phyloP scores from a whole-genome alignment of 2,888 invertebrate genomes.

The Acanthosepion lycidas region DNA sequence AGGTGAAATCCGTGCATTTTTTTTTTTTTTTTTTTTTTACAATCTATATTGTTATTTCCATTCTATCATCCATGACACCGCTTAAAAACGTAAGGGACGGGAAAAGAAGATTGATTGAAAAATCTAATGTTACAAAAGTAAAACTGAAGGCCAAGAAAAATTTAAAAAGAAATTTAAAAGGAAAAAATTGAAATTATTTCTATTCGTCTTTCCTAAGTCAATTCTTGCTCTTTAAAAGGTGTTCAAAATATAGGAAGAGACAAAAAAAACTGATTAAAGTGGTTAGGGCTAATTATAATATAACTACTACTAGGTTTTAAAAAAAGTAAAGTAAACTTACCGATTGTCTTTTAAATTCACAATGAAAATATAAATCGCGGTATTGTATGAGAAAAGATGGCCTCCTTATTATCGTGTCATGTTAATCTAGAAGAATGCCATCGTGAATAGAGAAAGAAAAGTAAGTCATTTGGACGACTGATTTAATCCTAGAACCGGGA shows the following conservation, averaged over 20 bases:
- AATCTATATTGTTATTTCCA: not conserved
- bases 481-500: constrained; percentile 20
- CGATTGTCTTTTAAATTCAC: constrained; percentile 13
- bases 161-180: not conserved
- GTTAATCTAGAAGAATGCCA: not conserved
- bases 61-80: not conserved
- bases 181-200: not conserved
- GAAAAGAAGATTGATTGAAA: not conserved
- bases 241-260: not conserved
- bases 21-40: too few relatives aligned
- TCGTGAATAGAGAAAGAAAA: not conserved
- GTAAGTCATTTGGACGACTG: not conserved
- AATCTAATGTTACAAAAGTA: too few relatives aligned
- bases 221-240: not conserved
- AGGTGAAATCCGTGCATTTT: not conserved
- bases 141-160: not conserved
- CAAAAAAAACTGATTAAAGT: not conserved
- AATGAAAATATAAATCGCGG: not conserved
- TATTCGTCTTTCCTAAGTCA: not conserved
- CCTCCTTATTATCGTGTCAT: not conserved
- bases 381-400: not conserved
- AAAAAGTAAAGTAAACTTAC: not conserved
- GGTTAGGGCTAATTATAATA: not conserved
- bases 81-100: not conserved
- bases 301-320: not conserved